Evolutionary conservation across 2,888 invertebrate genomes (phyloP), one percentile per base, ranked within the genome.

Genomic region (Lasioglossum calceatum): DNA sequence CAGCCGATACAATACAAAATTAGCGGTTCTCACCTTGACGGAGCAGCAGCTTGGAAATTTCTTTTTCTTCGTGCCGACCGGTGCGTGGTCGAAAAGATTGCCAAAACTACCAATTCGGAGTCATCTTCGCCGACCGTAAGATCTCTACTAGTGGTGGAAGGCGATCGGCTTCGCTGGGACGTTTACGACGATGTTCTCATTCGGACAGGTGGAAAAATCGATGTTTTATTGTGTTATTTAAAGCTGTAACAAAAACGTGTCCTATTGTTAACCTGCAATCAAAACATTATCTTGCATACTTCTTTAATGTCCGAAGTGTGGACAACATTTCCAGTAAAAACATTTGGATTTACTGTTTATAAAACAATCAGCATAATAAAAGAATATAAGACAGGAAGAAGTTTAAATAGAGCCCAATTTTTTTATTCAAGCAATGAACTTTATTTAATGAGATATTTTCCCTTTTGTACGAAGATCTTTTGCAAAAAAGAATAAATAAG

Each of bases 151-250:
- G 54, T 42, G 70, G 47, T 16, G 70, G 78, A 54, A 39, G 70
- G 54, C 36, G 70, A 77, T 54, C 50, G 3, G 16, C 32, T 12
- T 32, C 32, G 32, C 64, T 82, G 87, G 88, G 88, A 89, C 86
- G 75, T 81, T 71, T 70, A 71, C 50, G 27, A 64, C 12, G 64
- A 64, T 64, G 32, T 64, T 64, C 64, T 32, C 32, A 32, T 64
- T 32, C 64, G 32, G 32, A 8, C 64, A 32, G 64, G 64, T 64
- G 32, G 64, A 64, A 27, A 32, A 64, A 64, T 64, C 32, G 64
- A 64, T 16, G 19, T 64, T 32, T 58, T 58, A n/a, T 58, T n/a
- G 23, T 12, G 12, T n/a, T n/a, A n/a, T 8, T 54, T 54, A 12
- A 58, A 12, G 23, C n/a, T 58, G 12, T 58, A 58, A 58, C 58